Conservation (phyloP, 2,113 vertebrate species). For the Cyprinodon brontotheroides region DNA sequence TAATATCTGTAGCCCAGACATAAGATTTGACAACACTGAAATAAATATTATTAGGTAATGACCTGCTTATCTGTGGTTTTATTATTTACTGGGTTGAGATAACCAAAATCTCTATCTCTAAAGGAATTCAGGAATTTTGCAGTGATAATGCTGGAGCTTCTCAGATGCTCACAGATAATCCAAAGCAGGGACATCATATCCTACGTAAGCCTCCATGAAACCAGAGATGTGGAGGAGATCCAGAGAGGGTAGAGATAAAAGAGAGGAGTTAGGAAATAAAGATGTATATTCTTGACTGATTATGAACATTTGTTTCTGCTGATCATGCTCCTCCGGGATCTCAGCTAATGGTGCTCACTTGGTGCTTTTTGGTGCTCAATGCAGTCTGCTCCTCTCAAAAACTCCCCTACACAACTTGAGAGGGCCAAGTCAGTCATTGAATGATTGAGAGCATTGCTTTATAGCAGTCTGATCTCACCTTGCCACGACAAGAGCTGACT, state of each 20-base stretch:
- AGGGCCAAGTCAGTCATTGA: too few relatives aligned
- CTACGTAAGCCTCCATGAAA: conserved; percentile 67
- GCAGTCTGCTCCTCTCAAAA: too few relatives aligned
- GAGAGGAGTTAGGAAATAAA: conserved; percentile 43
- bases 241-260: conserved; percentile 44
- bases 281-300: conserved; percentile 60
- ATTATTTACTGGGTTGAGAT: conserved; percentile 39
- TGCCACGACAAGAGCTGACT: too few relatives aligned
- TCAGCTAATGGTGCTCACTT: conserved; percentile 1
- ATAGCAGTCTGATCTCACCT: too few relatives aligned
- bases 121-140: conserved; percentile 62
- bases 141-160: conserved; percentile 64
- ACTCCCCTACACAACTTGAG: too few relatives aligned
- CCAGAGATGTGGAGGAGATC: conserved; percentile 33
- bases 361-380: too few relatives aligned
- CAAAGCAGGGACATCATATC: conserved; percentile 73
- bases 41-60: not conserved
- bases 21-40: conserved; percentile 18
- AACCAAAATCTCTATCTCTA: conserved; percentile 58
- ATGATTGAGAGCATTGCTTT: too few relatives aligned
- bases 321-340: conserved; percentile 8
- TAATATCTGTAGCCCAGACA: conserved; percentile 9
- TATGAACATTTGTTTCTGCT: conserved; percentile 41
- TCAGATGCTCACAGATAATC: conserved; percentile 73
- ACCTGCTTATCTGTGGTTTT: conserved; percentile 31